Percentiles rank a stretch among this genome's conserved stretches.
These are phyloP conservation scores for Nothocercus julius DNA, from an alignment of 2,113 vertebrate genomes.

Conservation along the genomic window DNA sequence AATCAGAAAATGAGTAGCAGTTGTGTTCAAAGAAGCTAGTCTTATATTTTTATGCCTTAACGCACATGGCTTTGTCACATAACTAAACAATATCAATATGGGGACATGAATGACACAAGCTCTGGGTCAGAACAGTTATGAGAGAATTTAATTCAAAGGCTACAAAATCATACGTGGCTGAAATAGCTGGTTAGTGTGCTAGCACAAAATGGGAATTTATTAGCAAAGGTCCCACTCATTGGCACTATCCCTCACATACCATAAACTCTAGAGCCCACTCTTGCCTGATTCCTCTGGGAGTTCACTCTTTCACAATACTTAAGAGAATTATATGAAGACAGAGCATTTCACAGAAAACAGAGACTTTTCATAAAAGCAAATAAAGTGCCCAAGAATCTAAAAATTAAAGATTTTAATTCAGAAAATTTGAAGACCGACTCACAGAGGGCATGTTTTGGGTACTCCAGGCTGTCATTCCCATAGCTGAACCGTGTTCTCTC, in stretches of 20 bases:
- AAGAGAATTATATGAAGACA: neutral
- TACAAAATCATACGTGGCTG: neutral
- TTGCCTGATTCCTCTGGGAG: neutral
- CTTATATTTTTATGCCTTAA: neutral
- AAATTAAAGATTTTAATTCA: neutral
- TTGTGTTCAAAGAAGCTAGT: neutral
- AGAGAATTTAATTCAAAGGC: neutral
- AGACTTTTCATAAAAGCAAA: neutral
- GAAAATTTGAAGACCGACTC: neutral
- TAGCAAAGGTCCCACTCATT: neutral
- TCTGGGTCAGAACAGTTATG: neutral
- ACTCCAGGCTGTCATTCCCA: neutral
- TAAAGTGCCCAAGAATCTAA: neutral
- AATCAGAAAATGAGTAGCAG: neutral
- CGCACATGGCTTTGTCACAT: neutral
- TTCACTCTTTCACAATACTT: no score
- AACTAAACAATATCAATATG: neutral
- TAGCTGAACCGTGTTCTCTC: neutral
- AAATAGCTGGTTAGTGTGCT: neutral
- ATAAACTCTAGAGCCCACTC: neutral
- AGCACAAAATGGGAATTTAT: neutral
- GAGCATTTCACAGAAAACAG: neutral
- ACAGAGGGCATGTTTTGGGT: neutral
- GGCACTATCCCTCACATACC: neutral
- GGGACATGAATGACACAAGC: neutral